Percentiles rank a stretch among this genome's conserved stretches.
Conservation (phyloP, 2,113 vertebrate genomes). For the Podiceps cristatus region DNA sequence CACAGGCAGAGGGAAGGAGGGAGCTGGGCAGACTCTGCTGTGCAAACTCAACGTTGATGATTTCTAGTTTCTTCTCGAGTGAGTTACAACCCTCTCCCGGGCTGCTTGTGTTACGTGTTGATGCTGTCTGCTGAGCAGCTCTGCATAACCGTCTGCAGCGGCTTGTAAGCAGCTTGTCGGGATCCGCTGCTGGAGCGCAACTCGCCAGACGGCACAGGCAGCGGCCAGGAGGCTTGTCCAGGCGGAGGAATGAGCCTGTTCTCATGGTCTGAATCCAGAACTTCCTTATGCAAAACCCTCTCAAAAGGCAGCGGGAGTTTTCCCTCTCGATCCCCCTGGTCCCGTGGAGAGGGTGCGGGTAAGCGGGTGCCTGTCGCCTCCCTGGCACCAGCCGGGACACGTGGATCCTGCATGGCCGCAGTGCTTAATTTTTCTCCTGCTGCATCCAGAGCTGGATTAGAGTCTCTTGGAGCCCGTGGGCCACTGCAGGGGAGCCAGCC, state of each 20-base stretch:
- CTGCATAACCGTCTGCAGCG: background rate
- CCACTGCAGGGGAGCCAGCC: background rate
- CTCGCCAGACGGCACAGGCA: rapidly evolving
- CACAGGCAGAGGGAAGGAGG: rapidly evolving
- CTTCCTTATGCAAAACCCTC: background rate
- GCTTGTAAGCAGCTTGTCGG: background rate
- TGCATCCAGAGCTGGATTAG: background rate
- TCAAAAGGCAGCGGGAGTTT: background rate
- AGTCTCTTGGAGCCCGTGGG: background rate
- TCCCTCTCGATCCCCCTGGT: background rate
- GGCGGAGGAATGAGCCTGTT: background rate
- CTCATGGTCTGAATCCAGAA: background rate
- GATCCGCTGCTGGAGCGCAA: background rate
- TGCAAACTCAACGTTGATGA: background rate
- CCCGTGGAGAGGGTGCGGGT: background rate
- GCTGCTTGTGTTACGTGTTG: background rate
- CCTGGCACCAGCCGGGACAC: background rate
- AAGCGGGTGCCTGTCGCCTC: background rate
- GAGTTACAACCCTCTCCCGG: background rate
- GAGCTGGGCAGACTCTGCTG: background rate
- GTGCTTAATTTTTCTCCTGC: background rate
- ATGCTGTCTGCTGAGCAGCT: background rate
- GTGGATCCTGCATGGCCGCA: rapidly evolving
- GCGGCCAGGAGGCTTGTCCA: background rate
- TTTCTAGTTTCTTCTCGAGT: background rate